These are phyloP conservation scores for Camptogramma bilineatum DNA, from an alignment of 2,888 invertebrate species.

Conservation along the genomic window DNA sequence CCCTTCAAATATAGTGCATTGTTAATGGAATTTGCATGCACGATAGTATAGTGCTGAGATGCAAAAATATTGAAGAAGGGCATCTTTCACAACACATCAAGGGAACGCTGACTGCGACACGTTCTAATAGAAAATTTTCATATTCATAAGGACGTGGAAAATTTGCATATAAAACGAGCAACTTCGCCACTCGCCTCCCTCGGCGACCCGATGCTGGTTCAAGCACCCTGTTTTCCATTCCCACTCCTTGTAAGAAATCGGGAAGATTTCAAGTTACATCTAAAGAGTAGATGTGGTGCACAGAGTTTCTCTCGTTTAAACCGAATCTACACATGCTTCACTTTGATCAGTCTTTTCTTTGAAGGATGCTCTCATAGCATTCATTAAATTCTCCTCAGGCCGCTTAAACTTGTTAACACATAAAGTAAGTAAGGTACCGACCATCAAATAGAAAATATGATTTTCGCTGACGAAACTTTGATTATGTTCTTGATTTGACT, in stretches of 20 bases:
- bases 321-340: conserved; percentile 46
- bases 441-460: conserved; percentile 37
- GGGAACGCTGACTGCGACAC: conserved; percentile 81
- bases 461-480: conserved; percentile 62
- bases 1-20: conserved; percentile 24
- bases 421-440: not conserved
- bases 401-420: conserved; percentile 1
- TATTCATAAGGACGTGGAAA: conserved; percentile 83
- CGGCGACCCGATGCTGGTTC: conserved; percentile 60
- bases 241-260: conserved; percentile 69
- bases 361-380: not conserved
- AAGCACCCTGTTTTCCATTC: conserved; percentile 74
- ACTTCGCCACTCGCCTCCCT: conserved; percentile 62
- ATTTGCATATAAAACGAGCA: conserved; percentile 85
- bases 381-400: not conserved
- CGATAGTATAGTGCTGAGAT: conserved; percentile 62
- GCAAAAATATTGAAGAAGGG: conserved; percentile 64
- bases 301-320: conserved; percentile 45
- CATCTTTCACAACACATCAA: conserved; percentile 69
- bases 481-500: conserved; percentile 66
- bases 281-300: conserved; percentile 46
- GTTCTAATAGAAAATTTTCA: conserved; percentile 86
- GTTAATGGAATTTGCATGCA: conserved; percentile 61
- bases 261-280: conserved; percentile 62
- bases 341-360: conserved; percentile 6